These are phyloP conservation scores for Melieria picta DNA, from an alignment of 2,888 invertebrate genomes.

Conservation along the genomic window DNA sequence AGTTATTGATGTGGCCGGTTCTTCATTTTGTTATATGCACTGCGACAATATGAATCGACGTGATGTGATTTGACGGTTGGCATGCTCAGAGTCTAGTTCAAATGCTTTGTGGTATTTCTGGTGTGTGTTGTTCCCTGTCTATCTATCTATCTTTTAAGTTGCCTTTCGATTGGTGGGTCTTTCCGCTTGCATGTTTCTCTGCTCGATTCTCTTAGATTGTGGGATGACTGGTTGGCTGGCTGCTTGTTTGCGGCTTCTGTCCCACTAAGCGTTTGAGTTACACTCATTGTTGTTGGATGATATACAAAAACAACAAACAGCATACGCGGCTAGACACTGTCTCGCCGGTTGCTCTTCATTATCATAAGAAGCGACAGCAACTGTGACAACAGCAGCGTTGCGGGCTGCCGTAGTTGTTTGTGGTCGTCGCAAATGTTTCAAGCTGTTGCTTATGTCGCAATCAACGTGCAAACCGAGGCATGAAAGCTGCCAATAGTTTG, in stretches of 20 bases:
- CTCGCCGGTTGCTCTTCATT: constrained; percentile 62
- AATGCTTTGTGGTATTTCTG: constrained; percentile 14
- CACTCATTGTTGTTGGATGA: constrained; percentile 21
- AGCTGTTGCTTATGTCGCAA: too few species aligned
- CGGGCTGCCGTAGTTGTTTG: constrained; percentile 7
- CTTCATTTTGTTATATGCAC: neutral
- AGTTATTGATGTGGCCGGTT: neutral
- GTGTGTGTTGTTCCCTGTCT: neutral
- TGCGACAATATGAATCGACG: too few species aligned
- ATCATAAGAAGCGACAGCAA: constrained; percentile 45
- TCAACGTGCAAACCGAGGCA: too few species aligned
- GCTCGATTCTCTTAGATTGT: too few species aligned
- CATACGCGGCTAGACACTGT: constrained; percentile 62
- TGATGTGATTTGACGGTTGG: neutral
- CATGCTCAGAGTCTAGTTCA: constrained; percentile 15
- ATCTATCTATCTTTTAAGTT: neutral
- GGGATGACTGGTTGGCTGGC: constrained; percentile 28
- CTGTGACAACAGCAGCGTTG: constrained; percentile 4
- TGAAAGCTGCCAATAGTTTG: too few species aligned
- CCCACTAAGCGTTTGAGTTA: constrained; percentile 27
- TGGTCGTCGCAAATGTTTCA: neutral
- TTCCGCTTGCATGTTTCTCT: too few species aligned
- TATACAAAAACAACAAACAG: constrained; percentile 37
- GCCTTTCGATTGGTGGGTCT: too few species aligned
- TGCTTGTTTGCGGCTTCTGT: constrained; percentile 28